phyloP scores from a whole-genome alignment of 2,113 vertebrate genomes.

The Hemiprocne comata region DNA sequence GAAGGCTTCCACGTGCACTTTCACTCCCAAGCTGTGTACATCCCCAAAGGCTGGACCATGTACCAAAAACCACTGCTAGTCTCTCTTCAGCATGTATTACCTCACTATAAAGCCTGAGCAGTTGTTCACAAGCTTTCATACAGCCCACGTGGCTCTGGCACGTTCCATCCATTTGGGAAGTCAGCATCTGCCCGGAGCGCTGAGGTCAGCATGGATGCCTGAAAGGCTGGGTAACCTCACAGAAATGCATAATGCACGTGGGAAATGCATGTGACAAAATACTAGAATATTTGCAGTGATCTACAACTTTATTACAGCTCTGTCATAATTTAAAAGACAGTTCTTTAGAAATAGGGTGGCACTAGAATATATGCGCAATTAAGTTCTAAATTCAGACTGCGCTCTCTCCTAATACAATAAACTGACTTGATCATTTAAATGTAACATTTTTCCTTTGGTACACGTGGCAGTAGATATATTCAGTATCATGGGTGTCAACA shows the following conservation, averaged over 20 bases:
- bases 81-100: not conserved
- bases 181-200: fast-evolving
- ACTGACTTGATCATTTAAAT: not conserved
- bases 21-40: not conserved
- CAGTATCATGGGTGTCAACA: not conserved
- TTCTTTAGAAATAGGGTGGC: not conserved
- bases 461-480: not conserved
- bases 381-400: not conserved
- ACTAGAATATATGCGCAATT: not conserved
- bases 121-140: not conserved
- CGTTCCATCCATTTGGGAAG: not conserved
- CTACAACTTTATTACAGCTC: not conserved
- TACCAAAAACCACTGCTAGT: not conserved
- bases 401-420: not conserved
- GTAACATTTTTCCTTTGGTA: not conserved
- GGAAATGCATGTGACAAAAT: not conserved
- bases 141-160: not conserved
- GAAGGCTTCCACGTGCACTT: not conserved
- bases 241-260: fast-evolving
- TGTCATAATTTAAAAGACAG: not conserved
- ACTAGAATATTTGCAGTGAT: not conserved
- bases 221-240: not conserved
- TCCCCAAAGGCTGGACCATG: not conserved
- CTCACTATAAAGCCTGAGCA: not conserved
- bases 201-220: fast-evolving